Evolutionary conservation across 2,113 vertebrate species (phyloP).

Genomic region (Riparia riparia): DNA sequence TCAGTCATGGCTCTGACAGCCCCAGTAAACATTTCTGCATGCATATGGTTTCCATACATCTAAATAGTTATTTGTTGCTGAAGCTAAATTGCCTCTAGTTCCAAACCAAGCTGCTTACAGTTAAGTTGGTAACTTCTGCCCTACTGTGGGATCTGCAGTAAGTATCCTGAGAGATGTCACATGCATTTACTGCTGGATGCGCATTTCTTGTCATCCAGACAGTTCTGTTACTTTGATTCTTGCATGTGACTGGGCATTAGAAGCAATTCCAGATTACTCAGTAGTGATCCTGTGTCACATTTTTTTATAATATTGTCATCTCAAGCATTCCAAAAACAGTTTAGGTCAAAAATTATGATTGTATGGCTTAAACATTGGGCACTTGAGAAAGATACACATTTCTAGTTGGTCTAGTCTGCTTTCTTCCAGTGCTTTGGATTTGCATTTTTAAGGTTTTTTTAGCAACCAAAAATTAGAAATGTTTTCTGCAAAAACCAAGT

Average conservation of each 20-base stretch:
- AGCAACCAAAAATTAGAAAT: not conserved
- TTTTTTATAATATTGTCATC: not conserved
- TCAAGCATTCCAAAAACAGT: not conserved
- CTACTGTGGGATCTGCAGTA: not conserved
- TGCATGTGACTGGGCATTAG: not conserved
- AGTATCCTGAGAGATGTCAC: not conserved
- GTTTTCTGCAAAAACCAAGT: not conserved
- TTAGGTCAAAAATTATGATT: not conserved
- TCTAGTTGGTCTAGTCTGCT: not conserved
- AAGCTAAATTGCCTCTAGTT: not conserved
- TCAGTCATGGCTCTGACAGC: not conserved
- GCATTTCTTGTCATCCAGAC: not conserved
- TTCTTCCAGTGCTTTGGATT: not conserved
- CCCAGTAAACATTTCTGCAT: not conserved
- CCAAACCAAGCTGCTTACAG: not conserved
- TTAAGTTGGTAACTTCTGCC: not conserved
- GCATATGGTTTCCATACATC: not conserved
- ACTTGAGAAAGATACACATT: not conserved
- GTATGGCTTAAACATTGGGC: not conserved
- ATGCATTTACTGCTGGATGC: not conserved
- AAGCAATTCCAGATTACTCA: not conserved
- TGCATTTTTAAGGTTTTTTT: not conserved
- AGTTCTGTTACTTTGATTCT: not conserved
- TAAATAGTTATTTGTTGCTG: not conserved
- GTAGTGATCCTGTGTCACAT: not conserved